Percentiles rank a stretch among this genome's conserved stretches.
Conservation (phyloP, 2,113 vertebrate species). For the Ifrita kowaldi region DNA sequence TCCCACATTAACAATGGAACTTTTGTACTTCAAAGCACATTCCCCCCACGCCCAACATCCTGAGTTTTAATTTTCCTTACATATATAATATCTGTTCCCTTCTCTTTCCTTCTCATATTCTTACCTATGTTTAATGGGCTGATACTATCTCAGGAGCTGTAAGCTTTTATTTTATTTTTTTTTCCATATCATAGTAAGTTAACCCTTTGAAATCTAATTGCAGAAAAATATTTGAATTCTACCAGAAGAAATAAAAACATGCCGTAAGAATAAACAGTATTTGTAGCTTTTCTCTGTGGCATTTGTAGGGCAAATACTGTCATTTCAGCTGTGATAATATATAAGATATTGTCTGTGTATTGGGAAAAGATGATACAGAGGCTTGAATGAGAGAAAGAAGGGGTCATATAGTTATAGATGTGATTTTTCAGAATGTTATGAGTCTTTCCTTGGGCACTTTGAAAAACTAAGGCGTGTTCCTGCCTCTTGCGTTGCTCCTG, state of each 20-base stretch:
- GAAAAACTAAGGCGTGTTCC: neutral
- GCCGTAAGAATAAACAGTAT: neutral
- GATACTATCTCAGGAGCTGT: slow-evolving; percentile 52
- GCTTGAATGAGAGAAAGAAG: neutral
- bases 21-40: slow-evolving; percentile 78
- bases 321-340: neutral
- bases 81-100: slow-evolving; percentile 71
- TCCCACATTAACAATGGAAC: slow-evolving; percentile 73
- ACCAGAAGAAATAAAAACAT: neutral
- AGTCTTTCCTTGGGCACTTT: neutral
- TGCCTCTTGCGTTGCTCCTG: neutral
- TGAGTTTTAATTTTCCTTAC: slow-evolving; percentile 76
- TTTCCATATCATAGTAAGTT: slow-evolving; percentile 1
- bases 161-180: slow-evolving; percentile 34
- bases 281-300: neutral
- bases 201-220: slow-evolving; percentile 44
- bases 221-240: neutral
- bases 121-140: slow-evolving; percentile 71
- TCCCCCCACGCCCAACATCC: slow-evolving; percentile 65
- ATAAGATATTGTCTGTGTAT: accelerated
- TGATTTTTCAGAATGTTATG: neutral
- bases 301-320: neutral
- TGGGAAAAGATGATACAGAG: neutral
- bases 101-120: slow-evolving; percentile 66
- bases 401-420: neutral